Evolutionary conservation across 2,113 vertebrate genomes (phyloP), one percentile per base, ranked within the genome.

Genomic region (human (Homo sapiens)): DNA sequence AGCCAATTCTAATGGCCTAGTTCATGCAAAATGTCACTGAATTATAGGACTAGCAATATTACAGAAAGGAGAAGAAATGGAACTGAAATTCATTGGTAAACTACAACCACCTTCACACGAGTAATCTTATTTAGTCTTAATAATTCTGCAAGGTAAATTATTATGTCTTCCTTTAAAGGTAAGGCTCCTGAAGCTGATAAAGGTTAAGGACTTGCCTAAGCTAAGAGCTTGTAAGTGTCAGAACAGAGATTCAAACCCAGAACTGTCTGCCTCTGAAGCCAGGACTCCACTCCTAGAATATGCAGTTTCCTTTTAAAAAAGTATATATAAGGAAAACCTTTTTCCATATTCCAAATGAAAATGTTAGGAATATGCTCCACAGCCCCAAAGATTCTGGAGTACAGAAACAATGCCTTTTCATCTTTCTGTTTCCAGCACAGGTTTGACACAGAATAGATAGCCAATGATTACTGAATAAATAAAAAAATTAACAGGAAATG

Each of bases 131-230:
- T 96, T 61, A 57, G 30, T 90, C 38, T 73, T 81, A 75, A 38
- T 73, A 83, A 81, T 81, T 35, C 30, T 52, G 14, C 38, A 89
- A 89, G 22, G 43, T 64, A 81, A 25, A 76, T 75, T 80, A 72
- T 70, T 80, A 73, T 45, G 25, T 75, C 79, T 93, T 93, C 78
- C 79, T 93, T 89, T 89, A 89, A 90, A 95, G 40, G 43, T 86
- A 90, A 90, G 50, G 48, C 57, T 40, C 32, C 40, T 85, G 68
- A 57, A n/a, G n/a, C 23, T 80, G 76, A 57, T 89, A 84, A 91
- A 94, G 22, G 18, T 89, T 84, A 85, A 93, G 45, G 87, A 79
- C 30, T 40, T 64, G 68, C 8, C n/a, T 27, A 92, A 25, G 55
- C 68, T 73, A 96, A 85, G 1, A 95, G 50, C 17, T 72, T 76